Evolutionary conservation across 2,113 vertebrate species (phyloP), one percentile per base, ranked within the genome.

Genomic region (Hippocampus comes): DNA sequence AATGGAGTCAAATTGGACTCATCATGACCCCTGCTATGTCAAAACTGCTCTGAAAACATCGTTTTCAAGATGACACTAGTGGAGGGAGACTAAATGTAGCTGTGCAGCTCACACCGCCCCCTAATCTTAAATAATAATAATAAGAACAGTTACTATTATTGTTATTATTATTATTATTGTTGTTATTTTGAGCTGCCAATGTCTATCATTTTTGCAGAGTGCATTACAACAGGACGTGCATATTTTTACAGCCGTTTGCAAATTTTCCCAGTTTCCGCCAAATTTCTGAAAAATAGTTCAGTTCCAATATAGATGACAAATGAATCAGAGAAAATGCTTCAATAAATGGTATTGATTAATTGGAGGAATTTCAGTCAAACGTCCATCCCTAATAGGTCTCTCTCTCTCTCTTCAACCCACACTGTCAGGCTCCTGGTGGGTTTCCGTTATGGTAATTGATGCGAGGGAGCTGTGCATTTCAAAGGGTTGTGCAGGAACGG

Each of bases 401-500:
- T 34, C 59, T 61, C 25, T 34, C 59, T 61, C 25, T 17, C 25
- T 17, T 3, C 27, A 34, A 34, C 27, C 59, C 59, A 34, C 27
- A 43, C 20, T 43, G 82, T 90, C 73, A 78, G 90, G 91, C 89
- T 76, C 70, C 76, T 85, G 84, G 82, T 79, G 88, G 88, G 90
- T 90, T 95, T 95, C 23, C 27, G 25, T 61, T 61, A 34, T 61
- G 90, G 90, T 93, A 92, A 92, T 87, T 92, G 91, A 93, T 92
- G 91, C 89, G 79, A 91, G 89, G 78, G 89, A 90, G 87, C 88
- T 92, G 80, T 90, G 75, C 9, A 89, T 90, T 87, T 90, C 86
- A 81, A 79, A 82, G 83, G 63, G 18, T 83, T 83, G 86, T 83
- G 91, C 93, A 94, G 93, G 94, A 96, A 95, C 92, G 81, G 73